Conservation (phyloP, 2,797 vertebrate species). For the Nasua narica region DNA sequence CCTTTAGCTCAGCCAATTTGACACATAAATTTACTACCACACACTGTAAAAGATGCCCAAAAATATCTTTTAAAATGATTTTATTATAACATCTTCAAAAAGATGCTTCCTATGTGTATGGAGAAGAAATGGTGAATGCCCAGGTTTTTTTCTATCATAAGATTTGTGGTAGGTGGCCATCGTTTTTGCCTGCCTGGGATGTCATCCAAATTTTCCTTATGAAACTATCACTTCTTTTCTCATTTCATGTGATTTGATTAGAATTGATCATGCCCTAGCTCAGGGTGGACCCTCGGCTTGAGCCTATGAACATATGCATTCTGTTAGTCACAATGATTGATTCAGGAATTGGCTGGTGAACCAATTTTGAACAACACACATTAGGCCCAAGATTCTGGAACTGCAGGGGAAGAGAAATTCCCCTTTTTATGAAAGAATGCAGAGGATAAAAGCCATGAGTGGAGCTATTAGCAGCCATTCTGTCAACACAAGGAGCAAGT, state of each 20-base stretch:
- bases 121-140: background rate
- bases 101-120: background rate
- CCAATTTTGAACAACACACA: background rate
- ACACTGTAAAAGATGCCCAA: background rate
- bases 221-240: background rate
- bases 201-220: background rate
- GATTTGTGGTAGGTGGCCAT: background rate
- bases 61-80: background rate
- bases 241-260: background rate
- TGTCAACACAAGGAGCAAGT: background rate
- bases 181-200: background rate
- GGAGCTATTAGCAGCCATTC: background rate
- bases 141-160: background rate
- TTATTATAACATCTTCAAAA: background rate
- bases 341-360: background rate
- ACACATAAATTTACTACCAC: background rate
- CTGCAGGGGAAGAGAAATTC: background rate
- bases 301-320: background rate
- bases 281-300: background rate
- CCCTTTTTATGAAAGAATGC: background rate
- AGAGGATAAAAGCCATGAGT: background rate
- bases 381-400: background rate
- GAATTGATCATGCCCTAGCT: background rate
- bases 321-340: background rate
- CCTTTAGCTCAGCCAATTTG: background rate